Conservation (phyloP, 2,113 vertebrate genomes). For the Oreotragus oreotragus region DNA sequence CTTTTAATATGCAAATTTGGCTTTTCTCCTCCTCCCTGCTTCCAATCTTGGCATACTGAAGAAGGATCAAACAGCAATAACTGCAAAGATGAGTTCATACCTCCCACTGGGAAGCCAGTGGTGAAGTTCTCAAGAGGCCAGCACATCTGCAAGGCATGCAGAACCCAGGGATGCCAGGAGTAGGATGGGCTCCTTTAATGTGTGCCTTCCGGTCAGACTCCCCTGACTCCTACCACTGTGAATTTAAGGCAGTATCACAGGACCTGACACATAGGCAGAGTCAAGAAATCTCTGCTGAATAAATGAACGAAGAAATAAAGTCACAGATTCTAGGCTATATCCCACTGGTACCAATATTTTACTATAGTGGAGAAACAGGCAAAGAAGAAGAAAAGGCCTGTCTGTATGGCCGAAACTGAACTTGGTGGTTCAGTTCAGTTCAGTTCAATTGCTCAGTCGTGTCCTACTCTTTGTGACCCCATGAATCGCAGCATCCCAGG, state of each 20-base stretch:
- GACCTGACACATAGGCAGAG: background rate
- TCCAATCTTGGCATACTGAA: background rate
- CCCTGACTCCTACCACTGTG: background rate
- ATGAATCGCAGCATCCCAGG: too few relatives aligned
- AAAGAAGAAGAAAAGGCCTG: background rate
- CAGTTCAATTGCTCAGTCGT: too few relatives aligned
- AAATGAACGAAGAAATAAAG: background rate
- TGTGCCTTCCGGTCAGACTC: background rate
- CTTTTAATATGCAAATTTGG: slow-evolving; percentile 16
- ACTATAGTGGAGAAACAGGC: background rate
- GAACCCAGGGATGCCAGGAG: background rate
- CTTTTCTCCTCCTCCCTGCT: background rate
- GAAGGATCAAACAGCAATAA: background rate
- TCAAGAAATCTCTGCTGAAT: background rate
- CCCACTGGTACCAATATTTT: background rate
- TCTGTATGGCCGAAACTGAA: background rate
- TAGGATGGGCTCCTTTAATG: background rate
- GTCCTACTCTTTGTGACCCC: too few relatives aligned
- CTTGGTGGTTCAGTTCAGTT: too few relatives aligned
- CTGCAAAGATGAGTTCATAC: background rate
- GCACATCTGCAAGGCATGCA: background rate
- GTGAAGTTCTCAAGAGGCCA: background rate
- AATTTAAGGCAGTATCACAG: background rate
- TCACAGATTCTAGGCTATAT: background rate
- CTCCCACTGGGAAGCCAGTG: background rate